Conservation (phyloP, 92 coral and sea anemone species). For the Epizoanthus illoricatus region DNA sequence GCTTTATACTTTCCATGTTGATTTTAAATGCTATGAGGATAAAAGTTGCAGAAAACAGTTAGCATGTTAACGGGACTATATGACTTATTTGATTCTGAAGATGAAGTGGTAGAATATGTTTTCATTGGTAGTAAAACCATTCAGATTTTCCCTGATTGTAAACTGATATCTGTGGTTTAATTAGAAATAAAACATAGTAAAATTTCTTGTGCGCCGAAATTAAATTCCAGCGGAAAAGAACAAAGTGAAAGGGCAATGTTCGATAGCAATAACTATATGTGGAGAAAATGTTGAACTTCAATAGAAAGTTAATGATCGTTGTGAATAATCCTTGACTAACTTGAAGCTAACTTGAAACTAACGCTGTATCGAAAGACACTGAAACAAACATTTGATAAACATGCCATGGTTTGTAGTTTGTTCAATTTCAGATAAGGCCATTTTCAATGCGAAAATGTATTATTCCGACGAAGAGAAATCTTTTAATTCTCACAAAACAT, state of each 20-base stretch:
- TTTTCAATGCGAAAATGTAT: no score
- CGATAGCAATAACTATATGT: not conserved
- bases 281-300: not conserved
- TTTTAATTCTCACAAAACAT: no score
- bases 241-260: not conserved
- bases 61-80: not conserved
- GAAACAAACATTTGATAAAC: no score
- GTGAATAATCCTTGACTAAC: not conserved
- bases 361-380: no score
- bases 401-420: no score
- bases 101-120: not conserved
- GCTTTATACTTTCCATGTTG: not conserved
- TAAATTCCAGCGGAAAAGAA: constrained; percentile 3
- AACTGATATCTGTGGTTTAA: not conserved
- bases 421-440: no score
- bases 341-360: no score
- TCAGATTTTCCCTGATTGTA: not conserved
- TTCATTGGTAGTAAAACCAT: not conserved
- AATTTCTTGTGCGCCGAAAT: not conserved
- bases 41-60: not conserved
- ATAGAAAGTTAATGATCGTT: not conserved
- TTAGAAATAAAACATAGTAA: constrained; percentile 7
- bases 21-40: not conserved
- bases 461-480: no score
- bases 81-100: not conserved